Evolutionary conservation across 2,888 invertebrate species (phyloP).

Genomic region (Unio pictorum): DNA sequence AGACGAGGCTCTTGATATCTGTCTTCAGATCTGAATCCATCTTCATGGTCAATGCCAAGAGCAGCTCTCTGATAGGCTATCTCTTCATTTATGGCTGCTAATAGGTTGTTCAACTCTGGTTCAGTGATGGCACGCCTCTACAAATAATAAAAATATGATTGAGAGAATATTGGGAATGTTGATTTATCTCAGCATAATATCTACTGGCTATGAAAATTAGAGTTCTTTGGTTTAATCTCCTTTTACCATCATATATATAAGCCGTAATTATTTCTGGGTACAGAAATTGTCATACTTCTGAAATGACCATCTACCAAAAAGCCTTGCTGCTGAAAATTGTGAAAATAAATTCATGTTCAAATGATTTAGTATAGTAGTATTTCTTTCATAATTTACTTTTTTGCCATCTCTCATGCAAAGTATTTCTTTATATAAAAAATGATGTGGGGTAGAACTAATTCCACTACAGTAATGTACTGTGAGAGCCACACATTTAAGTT

Average conservation of each 20-base stretch:
- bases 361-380: too few species aligned
- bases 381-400: too few species aligned
- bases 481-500: too few species aligned
- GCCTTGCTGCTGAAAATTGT: too few species aligned
- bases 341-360: too few species aligned
- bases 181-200: neutral
- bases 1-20: conserved; percentile 27
- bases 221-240: neutral
- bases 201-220: neutral
- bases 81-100: conserved; percentile 41
- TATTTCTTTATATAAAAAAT: too few species aligned
- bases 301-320: too few species aligned
- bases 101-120: conserved; percentile 36
- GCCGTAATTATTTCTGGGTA: too few species aligned
- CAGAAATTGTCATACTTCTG: too few species aligned
- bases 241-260: neutral
- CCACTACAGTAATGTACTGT: too few species aligned
- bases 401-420: too few species aligned
- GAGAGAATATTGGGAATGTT: neutral
- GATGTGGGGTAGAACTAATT: too few species aligned
- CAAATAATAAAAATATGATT: conserved; percentile 6
- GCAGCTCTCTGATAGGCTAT: conserved; percentile 42
- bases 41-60: conserved; percentile 18
- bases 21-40: conserved; percentile 4
- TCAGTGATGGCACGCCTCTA: conserved; percentile 32